These are phyloP conservation scores for Dinothrombium tinctorium DNA, from an alignment of 1,140 invertebrate genomes.

Conservation along the genomic window DNA sequence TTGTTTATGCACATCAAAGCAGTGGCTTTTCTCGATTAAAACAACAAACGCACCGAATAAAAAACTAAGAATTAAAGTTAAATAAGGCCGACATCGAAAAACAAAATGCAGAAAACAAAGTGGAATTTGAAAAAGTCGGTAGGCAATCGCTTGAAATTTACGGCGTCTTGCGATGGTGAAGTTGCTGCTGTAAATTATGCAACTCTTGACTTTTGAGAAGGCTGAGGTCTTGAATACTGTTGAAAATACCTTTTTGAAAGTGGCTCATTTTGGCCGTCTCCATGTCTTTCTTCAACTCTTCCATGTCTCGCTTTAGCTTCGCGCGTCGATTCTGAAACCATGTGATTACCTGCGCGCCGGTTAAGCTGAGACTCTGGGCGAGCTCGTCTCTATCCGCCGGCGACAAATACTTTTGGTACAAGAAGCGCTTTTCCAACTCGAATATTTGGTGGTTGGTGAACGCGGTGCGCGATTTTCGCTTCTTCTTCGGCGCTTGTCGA, in stretches of 20 bases:
- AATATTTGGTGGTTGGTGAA: constrained; percentile 98
- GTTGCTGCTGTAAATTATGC: no score
- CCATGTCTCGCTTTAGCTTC: constrained; percentile 90
- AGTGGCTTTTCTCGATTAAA: no score
- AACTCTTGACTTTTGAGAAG: no score
- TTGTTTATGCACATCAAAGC: no score
- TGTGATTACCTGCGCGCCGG: constrained; percentile 88
- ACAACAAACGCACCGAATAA: no score
- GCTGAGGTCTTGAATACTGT: constrained; percentile 1
- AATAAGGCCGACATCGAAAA: no score
- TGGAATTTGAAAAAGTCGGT: no score
- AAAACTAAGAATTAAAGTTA: no score
- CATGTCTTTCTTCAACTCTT: constrained; percentile 91
- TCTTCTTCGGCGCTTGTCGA: constrained; percentile 81
- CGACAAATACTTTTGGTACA: constrained; percentile 91
- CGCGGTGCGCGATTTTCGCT: constrained; percentile 84
- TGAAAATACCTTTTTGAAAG: no score
- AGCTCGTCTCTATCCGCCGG: constrained; percentile 91
- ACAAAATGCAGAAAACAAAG: no score
- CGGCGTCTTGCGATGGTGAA: no score
- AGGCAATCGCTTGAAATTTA: no score
- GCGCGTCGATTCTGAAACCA: constrained; percentile 96
- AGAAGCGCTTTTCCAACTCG: constrained; percentile 83
- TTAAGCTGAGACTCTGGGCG: constrained; percentile 66
- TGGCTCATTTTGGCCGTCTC: neutral